Percentiles rank a stretch among this genome's conserved stretches.
Conservation (phyloP, 37 sponge, comb jelly and placozoan species). For the Axinella damicornis region DNA sequence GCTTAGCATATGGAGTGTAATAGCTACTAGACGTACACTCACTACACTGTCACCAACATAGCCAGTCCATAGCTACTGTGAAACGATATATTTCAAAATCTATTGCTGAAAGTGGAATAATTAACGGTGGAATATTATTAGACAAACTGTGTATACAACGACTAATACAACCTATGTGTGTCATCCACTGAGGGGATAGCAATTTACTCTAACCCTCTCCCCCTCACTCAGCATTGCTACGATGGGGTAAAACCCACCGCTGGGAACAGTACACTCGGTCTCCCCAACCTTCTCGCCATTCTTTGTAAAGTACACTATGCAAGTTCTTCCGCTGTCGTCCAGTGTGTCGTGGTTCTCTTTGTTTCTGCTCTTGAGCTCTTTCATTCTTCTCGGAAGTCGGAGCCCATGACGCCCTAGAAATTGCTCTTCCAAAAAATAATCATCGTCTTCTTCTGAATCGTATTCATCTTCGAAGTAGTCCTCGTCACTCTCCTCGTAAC, state of each 20-base stretch:
- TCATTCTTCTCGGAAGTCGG: not conserved
- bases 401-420: not conserved
- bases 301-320: slow-evolving; percentile 80
- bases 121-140: not conserved
- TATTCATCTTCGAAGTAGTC: slow-evolving; percentile 11
- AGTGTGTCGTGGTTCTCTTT: not conserved
- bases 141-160: no score
- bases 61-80: not conserved
- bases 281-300: slow-evolving; percentile 80
- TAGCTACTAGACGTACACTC: no score
- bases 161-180: not conserved
- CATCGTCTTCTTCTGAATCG: slow-evolving; percentile 21
- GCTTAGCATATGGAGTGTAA: no score
- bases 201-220: slow-evolving; percentile 55
- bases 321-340: not conserved
- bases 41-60: no score
- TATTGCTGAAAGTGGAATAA: not conserved
- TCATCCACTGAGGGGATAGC: slow-evolving; percentile 69
- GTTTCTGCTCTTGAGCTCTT: not conserved
- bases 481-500: not conserved
- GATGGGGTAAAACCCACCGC: slow-evolving; percentile 85
- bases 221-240: slow-evolving; percentile 82
- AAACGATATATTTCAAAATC: not conserved
- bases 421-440: not conserved
- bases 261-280: slow-evolving; percentile 58